Conservation (phyloP, 2,888 invertebrate species). For the Metalampra italica region DNA sequence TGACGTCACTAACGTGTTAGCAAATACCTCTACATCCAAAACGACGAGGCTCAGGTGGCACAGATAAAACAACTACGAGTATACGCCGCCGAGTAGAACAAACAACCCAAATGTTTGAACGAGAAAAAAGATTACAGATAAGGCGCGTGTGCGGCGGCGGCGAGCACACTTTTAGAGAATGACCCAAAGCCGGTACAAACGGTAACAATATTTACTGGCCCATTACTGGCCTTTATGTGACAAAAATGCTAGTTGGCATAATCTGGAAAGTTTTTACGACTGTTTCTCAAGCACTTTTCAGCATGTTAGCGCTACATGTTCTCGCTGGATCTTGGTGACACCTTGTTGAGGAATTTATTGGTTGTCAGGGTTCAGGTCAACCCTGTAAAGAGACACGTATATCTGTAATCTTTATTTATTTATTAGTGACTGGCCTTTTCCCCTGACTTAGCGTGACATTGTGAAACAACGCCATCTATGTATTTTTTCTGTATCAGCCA, state of each 20-base stretch:
- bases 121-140: background rate
- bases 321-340: background rate
- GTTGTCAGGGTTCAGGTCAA: no score
- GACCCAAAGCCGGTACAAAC: slow-evolving; percentile 30
- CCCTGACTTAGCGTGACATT: no score
- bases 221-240: slow-evolving; percentile 47
- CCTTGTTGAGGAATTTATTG: background rate
- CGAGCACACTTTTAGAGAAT: slow-evolving; percentile 38
- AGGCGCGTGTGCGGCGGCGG: slow-evolving; percentile 13
- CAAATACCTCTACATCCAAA: no score
- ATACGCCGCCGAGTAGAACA: background rate
- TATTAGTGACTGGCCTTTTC: no score
- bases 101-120: background rate
- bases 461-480: no score
- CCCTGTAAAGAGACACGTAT: no score
- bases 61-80: background rate
- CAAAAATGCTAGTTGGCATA: slow-evolving; percentile 44
- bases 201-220: slow-evolving; percentile 43
- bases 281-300: no score
- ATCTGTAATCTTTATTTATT: no score
- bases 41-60: no score
- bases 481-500: no score
- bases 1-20: no score
- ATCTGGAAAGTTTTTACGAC: slow-evolving; percentile 53
- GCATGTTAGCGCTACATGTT: background rate